These are phyloP conservation scores for Electrona antarctica DNA, from an alignment of 2,113 vertebrate species.

Conservation along the genomic window DNA sequence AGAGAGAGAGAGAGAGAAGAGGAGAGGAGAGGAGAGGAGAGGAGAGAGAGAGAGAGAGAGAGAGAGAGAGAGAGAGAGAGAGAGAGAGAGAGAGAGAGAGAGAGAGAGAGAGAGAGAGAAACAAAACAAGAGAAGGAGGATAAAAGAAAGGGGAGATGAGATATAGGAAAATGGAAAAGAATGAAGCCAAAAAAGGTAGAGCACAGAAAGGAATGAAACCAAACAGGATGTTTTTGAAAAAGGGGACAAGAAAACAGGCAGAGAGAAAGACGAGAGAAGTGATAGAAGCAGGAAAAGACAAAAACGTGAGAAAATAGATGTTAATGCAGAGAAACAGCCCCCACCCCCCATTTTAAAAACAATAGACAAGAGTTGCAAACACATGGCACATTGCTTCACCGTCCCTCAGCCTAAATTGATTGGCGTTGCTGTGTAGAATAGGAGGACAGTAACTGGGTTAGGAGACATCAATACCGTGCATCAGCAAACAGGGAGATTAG, in stretches of 20 bases:
- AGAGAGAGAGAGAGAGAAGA: constrained; percentile 41
- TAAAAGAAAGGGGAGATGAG: no score
- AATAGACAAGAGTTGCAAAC: constrained; percentile 29
- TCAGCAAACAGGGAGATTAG: constrained; percentile 35
- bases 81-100: constrained; percentile 36
- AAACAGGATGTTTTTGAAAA: neutral
- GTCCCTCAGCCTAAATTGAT: constrained; percentile 47
- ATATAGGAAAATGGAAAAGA: no score
- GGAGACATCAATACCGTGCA: constrained; percentile 40
- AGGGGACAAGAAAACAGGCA: constrained; percentile 31
- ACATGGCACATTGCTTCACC: constrained; percentile 21
- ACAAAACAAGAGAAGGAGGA: no score
- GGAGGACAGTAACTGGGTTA: constrained; percentile 53
- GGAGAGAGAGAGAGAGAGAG: constrained; percentile 42
- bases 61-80: constrained; percentile 52
- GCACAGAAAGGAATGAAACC: no score
- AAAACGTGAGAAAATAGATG: constrained; percentile 66
- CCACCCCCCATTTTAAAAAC: constrained; percentile 27
- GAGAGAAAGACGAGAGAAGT: constrained; percentile 5
- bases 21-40: constrained; percentile 38
- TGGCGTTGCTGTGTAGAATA: constrained; percentile 27
- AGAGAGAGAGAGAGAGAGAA: constrained; percentile 8
- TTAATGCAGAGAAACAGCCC: constrained; percentile 69
- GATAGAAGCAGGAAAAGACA: constrained; percentile 56
- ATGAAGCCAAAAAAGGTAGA: no score